Conservation (phyloP, 2,797 vertebrate genomes). For the Sitta carolinensis region DNA sequence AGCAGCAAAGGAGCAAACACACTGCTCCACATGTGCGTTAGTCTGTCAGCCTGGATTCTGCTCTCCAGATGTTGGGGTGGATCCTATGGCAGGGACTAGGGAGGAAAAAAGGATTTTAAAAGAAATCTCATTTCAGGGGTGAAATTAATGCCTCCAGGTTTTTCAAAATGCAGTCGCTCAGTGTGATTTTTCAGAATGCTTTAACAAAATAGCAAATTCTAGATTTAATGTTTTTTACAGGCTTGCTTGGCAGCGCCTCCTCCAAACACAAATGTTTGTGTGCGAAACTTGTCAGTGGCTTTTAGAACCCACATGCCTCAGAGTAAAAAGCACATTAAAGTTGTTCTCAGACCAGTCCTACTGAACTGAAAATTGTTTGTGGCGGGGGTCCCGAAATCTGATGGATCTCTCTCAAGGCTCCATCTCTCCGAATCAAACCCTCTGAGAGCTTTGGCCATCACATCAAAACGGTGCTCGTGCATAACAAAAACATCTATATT, state of each 20-base stretch:
- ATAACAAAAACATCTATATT: conserved; percentile 8
- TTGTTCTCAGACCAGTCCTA: neutral
- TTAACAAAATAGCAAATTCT: conserved; percentile 1
- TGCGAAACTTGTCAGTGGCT: neutral
- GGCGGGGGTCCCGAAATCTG: neutral
- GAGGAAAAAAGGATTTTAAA: conserved; percentile 59
- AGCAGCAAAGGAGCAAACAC: conserved; percentile 70
- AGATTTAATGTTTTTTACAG: conserved; percentile 1
- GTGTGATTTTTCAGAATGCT: conserved; percentile 20
- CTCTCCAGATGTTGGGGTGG: conserved; percentile 81
- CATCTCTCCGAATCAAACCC: neutral
- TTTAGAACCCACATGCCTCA: neutral
- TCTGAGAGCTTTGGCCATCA: neutral
- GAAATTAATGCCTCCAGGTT: conserved; percentile 52
- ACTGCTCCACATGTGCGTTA: conserved; percentile 71
- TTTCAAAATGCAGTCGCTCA: neutral
- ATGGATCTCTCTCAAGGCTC: neutral
- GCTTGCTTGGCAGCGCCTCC: neutral
- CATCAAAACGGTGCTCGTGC: neutral
- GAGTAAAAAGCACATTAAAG: conserved; percentile 13
- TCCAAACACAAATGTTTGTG: neutral
- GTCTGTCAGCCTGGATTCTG: conserved; percentile 71
- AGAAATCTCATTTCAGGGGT: conserved; percentile 64
- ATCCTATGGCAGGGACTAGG: conserved; percentile 53
- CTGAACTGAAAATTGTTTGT: neutral